Conservation (phyloP, 2,797 vertebrate species). For the Eurystomus glaucurus region DNA sequence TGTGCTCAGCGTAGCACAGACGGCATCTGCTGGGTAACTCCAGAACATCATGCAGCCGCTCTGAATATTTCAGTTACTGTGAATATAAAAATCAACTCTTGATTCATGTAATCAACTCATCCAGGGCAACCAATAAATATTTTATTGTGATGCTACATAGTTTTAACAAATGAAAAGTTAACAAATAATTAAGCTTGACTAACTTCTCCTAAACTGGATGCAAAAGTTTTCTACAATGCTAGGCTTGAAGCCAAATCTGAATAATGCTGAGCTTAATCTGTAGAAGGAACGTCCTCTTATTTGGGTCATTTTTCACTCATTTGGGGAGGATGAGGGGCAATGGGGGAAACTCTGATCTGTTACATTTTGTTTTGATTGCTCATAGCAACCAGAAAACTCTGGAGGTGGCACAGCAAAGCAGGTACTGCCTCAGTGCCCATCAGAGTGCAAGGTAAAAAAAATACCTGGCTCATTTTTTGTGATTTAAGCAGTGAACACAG, state of each 20-base stretch:
- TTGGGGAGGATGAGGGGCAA: background rate
- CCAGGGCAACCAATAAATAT: background rate
- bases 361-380: background rate
- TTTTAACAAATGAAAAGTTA: background rate
- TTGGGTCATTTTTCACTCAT: background rate
- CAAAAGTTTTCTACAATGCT: background rate
- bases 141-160: background rate
- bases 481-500: background rate
- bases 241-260: constrained; percentile 40
- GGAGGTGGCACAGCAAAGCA: background rate
- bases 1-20: background rate
- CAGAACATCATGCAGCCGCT: background rate
- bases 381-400: background rate
- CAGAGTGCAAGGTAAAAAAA: background rate
- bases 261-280: constrained; percentile 26
- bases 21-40: constrained; percentile 55
- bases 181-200: background rate
- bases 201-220: background rate
- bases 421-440: accelerated
- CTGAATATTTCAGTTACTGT: accelerated
- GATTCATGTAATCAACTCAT: background rate
- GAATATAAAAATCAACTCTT: background rate
- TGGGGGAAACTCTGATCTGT: background rate
- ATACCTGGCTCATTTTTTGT: background rate
- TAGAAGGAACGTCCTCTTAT: constrained; percentile 1